These are phyloP conservation scores for Gadus macrocephalus DNA, from an alignment of 2,113 vertebrate genomes.

Conservation along the genomic window DNA sequence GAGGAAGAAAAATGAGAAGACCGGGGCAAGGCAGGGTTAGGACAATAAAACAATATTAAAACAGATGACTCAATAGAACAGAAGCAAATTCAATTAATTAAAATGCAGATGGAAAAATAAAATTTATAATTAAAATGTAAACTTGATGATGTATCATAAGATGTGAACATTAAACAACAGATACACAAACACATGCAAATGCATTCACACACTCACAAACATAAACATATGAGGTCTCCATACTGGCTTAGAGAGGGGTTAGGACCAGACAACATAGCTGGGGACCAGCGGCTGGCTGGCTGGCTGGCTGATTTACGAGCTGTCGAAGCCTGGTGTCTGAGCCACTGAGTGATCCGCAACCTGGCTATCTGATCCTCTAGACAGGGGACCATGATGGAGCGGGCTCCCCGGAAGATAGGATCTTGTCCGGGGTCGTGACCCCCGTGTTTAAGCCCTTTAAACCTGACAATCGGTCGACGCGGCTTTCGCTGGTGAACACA, in stretches of 20 bases:
- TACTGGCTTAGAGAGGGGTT: neutral
- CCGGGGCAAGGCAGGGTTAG: neutral
- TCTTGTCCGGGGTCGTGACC: slow-evolving; percentile 68
- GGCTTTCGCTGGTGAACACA: slow-evolving; percentile 52
- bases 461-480: slow-evolving; percentile 71
- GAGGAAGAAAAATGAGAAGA: slow-evolving; percentile 8
- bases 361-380: slow-evolving; percentile 72
- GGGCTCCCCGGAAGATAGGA: slow-evolving; percentile 68
- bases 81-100: too few relatives aligned
- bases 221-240: neutral
- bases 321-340: slow-evolving; percentile 57
- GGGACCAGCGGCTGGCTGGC: slow-evolving; percentile 42
- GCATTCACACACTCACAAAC: neutral
- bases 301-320: slow-evolving; percentile 65
- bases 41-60: slow-evolving; percentile 2
- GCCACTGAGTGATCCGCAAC: slow-evolving; percentile 62
- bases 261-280: slow-evolving; percentile 12
- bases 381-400: slow-evolving; percentile 73
- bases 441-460: slow-evolving; percentile 60
- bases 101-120: neutral
- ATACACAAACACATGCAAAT: neutral
- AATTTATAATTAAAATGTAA: neutral
- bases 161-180: neutral
- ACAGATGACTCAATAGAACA: slow-evolving; percentile 7
- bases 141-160: neutral